Conservation (phyloP, 2,113 vertebrate species). For the Mastomys natalensis region DNA sequence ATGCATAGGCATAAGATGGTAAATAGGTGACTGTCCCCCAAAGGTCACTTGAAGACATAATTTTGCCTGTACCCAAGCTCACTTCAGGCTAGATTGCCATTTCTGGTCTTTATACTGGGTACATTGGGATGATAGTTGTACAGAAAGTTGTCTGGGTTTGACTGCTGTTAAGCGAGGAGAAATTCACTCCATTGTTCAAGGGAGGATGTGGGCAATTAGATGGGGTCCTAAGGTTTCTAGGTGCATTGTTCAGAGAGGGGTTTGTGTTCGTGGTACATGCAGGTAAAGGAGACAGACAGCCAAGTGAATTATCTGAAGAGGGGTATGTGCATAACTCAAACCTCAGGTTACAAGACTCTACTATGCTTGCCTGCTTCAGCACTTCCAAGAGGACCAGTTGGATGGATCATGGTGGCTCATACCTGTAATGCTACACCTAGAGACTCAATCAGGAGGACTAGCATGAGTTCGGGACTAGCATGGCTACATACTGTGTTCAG, state of each 20-base stretch:
- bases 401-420: background rate
- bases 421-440: background rate
- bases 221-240: background rate
- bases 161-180: background rate
- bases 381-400: background rate
- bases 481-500: background rate
- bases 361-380: background rate
- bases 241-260: background rate
- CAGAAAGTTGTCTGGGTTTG: background rate
- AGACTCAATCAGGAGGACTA: background rate
- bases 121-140: background rate
- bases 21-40: background rate
- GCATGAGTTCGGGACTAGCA: background rate
- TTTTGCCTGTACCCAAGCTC: background rate
- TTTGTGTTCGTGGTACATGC: background rate
- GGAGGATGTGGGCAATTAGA: background rate
- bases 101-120: background rate
- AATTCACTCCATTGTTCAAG: background rate
- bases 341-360: background rate
- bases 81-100: background rate
- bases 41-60: background rate
- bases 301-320: background rate
- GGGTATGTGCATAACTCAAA: background rate
- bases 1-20: background rate
- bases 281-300: background rate